These are phyloP conservation scores for Equus quagga DNA, from an alignment of 2,113 vertebrate species.

Conservation along the genomic window DNA sequence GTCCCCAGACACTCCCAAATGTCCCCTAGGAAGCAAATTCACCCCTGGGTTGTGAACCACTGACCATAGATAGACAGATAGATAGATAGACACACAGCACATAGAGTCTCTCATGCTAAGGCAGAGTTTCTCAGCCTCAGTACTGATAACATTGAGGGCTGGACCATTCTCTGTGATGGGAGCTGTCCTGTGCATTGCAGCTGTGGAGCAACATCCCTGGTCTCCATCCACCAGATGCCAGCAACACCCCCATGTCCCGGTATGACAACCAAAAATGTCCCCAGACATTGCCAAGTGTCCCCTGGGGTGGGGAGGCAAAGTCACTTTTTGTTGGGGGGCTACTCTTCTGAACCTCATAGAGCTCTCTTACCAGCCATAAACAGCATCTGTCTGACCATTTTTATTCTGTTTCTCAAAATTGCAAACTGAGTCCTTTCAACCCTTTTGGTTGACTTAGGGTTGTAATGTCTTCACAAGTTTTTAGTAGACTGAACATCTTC, in stretches of 20 bases:
- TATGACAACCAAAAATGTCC: fast-evolving
- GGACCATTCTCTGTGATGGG: fast-evolving
- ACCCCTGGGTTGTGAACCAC: neutral
- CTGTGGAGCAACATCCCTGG: fast-evolving
- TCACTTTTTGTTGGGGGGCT: fast-evolving
- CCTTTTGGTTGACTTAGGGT: neutral
- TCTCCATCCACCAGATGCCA: neutral
- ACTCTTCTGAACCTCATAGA: fast-evolving
- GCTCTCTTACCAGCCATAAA: fast-evolving
- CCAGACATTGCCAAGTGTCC: fast-evolving
- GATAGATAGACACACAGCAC: neutral
- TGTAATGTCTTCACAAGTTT: fast-evolving
- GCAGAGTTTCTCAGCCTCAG: neutral
- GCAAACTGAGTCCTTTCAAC: fast-evolving
- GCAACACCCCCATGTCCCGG: neutral
- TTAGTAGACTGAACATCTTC: neutral
- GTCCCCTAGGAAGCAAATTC: neutral
- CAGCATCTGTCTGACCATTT: fast-evolving
- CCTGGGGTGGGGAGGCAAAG: fast-evolving
- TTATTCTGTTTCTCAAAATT: neutral
- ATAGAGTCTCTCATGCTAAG: neutral
- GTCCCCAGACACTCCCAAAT: neutral
- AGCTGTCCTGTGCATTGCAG: fast-evolving
- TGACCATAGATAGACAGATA: neutral
- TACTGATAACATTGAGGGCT: fast-evolving